These are phyloP conservation scores for Bombyx mandarina DNA, from an alignment of 1,140 invertebrate species.

Conservation along the genomic window DNA sequence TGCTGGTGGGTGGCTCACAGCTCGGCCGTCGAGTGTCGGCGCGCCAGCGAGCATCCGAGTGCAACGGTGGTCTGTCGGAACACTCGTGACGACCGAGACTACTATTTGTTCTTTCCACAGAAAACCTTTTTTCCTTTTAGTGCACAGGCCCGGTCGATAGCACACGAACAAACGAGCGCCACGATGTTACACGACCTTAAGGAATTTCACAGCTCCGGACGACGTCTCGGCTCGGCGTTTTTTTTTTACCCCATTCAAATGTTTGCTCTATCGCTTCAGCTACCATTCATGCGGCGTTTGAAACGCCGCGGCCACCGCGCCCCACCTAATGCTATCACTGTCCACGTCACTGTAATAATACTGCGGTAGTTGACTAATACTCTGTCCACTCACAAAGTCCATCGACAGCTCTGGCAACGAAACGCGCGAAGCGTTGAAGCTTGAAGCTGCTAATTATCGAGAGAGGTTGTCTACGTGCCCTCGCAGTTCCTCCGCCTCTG, in stretches of 20 bases:
- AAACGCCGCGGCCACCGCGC: slow-evolving; percentile 54
- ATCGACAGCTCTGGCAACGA: slow-evolving; percentile 58
- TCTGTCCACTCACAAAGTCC: slow-evolving; percentile 65
- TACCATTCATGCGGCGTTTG: slow-evolving; percentile 60
- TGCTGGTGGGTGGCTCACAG: background rate
- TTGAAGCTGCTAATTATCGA: slow-evolving; percentile 47
- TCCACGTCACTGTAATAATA: slow-evolving; percentile 69
- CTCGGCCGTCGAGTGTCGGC: background rate
- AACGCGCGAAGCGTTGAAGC: slow-evolving; percentile 65
- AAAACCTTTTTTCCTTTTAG: slow-evolving; percentile 66
- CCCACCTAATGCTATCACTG: slow-evolving; percentile 63
- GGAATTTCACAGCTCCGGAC: slow-evolving; percentile 66
- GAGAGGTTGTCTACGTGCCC: slow-evolving; percentile 44
- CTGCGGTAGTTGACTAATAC: slow-evolving; percentile 71
- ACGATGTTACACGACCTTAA: slow-evolving; percentile 63
- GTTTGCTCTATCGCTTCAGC: slow-evolving; percentile 64
- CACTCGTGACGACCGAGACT: slow-evolving; percentile 64
- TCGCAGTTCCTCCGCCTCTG: slow-evolving; percentile 59
- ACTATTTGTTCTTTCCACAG: slow-evolving; percentile 64
- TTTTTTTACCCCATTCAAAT: slow-evolving; percentile 47
- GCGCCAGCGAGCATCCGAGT: slow-evolving; percentile 30
- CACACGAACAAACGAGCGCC: slow-evolving; percentile 63
- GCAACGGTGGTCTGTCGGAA: slow-evolving; percentile 62
- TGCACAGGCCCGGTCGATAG: slow-evolving; percentile 54
- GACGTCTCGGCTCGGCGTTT: slow-evolving; percentile 47